Base-by-base conservation (phyloP, 1,140 invertebrate species). In the Listronotus bonariensis region DNA sequence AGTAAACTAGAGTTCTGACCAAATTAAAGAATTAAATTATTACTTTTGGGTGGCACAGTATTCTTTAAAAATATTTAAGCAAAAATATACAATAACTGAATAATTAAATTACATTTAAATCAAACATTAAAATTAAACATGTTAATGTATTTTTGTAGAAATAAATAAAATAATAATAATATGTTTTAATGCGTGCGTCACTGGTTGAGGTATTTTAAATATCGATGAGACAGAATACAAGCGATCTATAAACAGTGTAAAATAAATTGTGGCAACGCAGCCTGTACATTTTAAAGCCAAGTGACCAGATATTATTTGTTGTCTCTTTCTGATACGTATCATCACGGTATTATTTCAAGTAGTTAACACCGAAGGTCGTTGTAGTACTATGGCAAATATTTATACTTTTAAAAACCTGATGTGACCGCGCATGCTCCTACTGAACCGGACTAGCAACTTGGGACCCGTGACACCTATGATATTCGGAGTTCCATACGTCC, bases 321-420 rank as follows among this genome's bases (percentile, higher is more conserved):
- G 42, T 57, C 54, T 55, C 38, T 31, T 20, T 57, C 41, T 17
- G 54, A 57, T 57, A 43, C 41, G 20, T 43, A 43, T 57, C 41
- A 31, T 26, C 34, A 18, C 41, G 20, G 15, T 41, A 32, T 41
- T 57, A n/a, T 45, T 32, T 11, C 10, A 42, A 31, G 54, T 40
- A 45, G 54, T 26, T 41, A 14, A 31, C 8, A 41, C 54, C 38
- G 54, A 57, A 57, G 54, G 54, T 57, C 54, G 54, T 60, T 17
- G 58, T 60, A 60, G 46, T 60, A 60, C 46, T 49, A 60, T 32
- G 58, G 46, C 58, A 60, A 60, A 60, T 60, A 60, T 60, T 60
- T 26, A 26, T 26, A 26, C 20, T 26, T 26, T 26, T 60, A 60
- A 32, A 57, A 31, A 15, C 10, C 11, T 41, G 17, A 15, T 40